Base-by-base conservation (phyloP, 1,140 invertebrate species). In the Drosophila obscura region DNA sequence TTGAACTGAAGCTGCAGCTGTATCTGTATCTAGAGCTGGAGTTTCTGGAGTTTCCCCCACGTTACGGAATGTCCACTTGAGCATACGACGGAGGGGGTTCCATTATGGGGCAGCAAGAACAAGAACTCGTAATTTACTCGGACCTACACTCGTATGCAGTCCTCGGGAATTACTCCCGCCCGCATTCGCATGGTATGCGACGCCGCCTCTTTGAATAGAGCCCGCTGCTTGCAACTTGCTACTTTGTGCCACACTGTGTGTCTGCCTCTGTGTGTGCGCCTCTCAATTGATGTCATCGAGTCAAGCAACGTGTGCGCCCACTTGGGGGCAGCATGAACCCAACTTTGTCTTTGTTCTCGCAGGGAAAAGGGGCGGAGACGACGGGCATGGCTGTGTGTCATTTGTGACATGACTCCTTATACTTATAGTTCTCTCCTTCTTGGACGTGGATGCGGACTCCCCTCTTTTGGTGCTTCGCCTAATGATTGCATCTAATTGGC, bases 401-500 rank as follows among this genome's bases (percentile, higher is more conserved):
- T 75, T 58, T 57, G 56, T 58, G 63, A 53, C 57, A 35, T 11
- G 73, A 60, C 58, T 77, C 52, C 65, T 61, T 31, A 31, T 31
- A 31, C 28, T 31, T 31, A 7, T 8, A 19, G 19, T 19, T 11
- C 31, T 35, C 31, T 35, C 31, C 31, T 11, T 4, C 31, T 71
- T 19, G 19, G 19, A 19, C 19, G 19, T 19, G 19, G 19, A 19
- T 19, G 19, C 19, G 19, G 19, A 19, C 31, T 31, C 51, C 51
- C 44, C 4, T 3, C 4, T 4, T 4, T 4, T 11, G 31, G 9
- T 52, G 56, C 22, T 46, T 51, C 49, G 59, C 50, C 51, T 88
- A 73, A 87, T 88, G 82, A 88, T 88, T 78, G 83, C 83, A 79
- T 88, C 83, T 87, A 87, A 87, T 87, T 87, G 83, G 83, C 83